These are phyloP conservation scores for Tetrax tetrax DNA, from an alignment of 2,113 vertebrate genomes.

Conservation along the genomic window DNA sequence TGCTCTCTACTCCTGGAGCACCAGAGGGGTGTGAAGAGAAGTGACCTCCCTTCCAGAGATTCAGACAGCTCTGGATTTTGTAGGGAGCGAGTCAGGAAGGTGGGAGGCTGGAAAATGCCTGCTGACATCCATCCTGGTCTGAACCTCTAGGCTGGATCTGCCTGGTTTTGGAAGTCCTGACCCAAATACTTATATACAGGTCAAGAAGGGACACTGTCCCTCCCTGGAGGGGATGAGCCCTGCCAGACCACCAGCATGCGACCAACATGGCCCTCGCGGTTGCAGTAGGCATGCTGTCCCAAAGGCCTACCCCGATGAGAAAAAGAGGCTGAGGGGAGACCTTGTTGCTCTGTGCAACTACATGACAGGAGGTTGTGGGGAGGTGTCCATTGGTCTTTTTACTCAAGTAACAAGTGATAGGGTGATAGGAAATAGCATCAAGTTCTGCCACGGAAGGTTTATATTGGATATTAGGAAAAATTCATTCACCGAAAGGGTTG, in stretches of 20 bases:
- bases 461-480: too few relatives aligned
- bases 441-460: too few relatives aligned
- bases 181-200: not conserved
- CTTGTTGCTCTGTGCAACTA: too few relatives aligned
- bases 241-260: not conserved
- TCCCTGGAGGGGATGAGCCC: not conserved
- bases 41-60: fast-evolving
- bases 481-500: too few relatives aligned
- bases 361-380: too few relatives aligned
- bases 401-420: too few relatives aligned
- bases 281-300: not conserved
- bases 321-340: too few relatives aligned
- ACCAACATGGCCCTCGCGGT: not conserved
- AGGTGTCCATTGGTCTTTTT: too few relatives aligned
- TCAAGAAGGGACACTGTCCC: not conserved
- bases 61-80: fast-evolving
- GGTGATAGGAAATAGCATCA: too few relatives aligned
- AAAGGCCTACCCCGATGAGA: not conserved
- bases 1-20: not conserved
- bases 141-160: not conserved
- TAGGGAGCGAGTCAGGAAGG: not conserved
- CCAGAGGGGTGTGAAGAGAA: not conserved
- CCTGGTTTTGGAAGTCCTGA: not conserved
- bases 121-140: not conserved
- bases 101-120: not conserved